phyloP scores from a whole-genome alignment of 2,797 vertebrate genomes.

The Sebastes vulpes region DNA sequence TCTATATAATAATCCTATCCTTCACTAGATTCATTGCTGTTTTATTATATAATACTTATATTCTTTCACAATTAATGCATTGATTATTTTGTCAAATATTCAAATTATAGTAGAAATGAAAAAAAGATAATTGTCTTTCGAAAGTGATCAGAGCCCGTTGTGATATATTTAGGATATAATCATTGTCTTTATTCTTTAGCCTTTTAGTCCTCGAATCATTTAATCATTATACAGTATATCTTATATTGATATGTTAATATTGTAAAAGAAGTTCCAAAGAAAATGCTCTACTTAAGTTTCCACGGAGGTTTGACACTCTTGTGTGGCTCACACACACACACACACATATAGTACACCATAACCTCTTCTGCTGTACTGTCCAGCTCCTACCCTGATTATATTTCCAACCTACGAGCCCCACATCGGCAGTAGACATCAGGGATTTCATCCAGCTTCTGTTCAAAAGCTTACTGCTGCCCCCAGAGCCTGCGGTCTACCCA shows the following conservation, averaged over 20 bases:
- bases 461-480: slow-evolving; percentile 64
- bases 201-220: not conserved
- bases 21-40: not conserved
- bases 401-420: slow-evolving; percentile 54
- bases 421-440: slow-evolving; percentile 47
- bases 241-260: not conserved
- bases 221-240: not conserved
- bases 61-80: not conserved
- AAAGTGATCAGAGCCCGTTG: not conserved
- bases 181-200: not conserved
- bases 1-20: not conserved
- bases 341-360: not conserved
- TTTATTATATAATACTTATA: too few relatives aligned
- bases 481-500: slow-evolving; percentile 52
- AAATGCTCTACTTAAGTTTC: not conserved
- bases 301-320: not conserved
- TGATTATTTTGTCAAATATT: not conserved
- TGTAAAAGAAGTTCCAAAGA: not conserved
- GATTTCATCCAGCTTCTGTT: slow-evolving; percentile 61
- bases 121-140: not conserved
- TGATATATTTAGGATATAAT: not conserved
- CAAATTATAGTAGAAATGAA: not conserved
- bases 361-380: slow-evolving; percentile 7
- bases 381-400: slow-evolving; percentile 52
- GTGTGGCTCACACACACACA: too few relatives aligned